Evolutionary conservation across 1,140 invertebrate species (phyloP).

Genomic region (Tetramorium simillimum): DNA sequence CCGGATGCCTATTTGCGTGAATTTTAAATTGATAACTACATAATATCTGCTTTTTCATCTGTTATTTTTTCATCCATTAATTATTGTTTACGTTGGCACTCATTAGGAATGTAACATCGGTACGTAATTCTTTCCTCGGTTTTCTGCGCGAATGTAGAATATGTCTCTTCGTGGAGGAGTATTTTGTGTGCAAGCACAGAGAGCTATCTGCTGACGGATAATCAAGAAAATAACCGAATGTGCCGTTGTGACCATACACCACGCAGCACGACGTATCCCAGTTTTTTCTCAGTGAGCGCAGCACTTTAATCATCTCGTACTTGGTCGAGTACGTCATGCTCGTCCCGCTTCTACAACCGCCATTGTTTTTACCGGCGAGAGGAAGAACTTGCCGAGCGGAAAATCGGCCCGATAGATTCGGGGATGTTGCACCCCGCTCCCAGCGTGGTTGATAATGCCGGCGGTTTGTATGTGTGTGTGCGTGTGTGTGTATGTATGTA

Average conservation of each 20-base stretch:
- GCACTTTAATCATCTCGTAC: conserved; percentile 56
- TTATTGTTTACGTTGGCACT: not conserved
- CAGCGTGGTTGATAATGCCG: conserved; percentile 41
- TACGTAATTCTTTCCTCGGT: not conserved
- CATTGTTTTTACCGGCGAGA: conserved; percentile 64
- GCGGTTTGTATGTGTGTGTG: not conserved
- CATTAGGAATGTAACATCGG: conserved; percentile 14
- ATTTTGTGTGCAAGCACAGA: not conserved
- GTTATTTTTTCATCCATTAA: not conserved
- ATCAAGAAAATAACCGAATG: conserved; percentile 28
- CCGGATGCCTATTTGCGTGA: not conserved
- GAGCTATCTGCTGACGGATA: conserved; percentile 1
- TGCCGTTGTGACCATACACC: conserved; percentile 7
- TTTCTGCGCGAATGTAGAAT: not conserved
- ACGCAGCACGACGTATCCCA: not conserved
- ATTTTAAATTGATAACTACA: not conserved
- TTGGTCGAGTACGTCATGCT: conserved; percentile 18
- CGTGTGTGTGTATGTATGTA: not conserved
- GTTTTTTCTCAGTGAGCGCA: not conserved
- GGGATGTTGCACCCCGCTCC: conserved; percentile 52
- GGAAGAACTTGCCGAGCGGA: conserved; percentile 53
- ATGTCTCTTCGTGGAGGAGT: not conserved
- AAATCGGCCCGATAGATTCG: conserved; percentile 74
- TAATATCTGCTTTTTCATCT: not conserved
- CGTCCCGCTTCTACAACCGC: not conserved